Conservation (phyloP, 2,888 invertebrate species). For the Drosophila anceps region DNA sequence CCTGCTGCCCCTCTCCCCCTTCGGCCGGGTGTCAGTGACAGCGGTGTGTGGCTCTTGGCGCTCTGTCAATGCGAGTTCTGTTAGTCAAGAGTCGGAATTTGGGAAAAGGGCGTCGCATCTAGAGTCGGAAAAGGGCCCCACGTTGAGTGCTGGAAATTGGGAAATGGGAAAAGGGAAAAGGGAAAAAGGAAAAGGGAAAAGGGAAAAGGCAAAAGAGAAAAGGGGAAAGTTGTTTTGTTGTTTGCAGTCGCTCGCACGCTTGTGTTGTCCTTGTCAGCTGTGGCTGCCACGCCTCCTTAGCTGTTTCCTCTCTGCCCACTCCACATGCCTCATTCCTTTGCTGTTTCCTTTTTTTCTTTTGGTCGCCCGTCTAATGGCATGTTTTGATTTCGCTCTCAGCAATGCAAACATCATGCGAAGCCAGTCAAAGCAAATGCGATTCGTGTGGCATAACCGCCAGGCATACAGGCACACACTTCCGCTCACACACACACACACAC, state of each 20-base stretch:
- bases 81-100: constrained; percentile 23
- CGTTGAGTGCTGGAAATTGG: not conserved
- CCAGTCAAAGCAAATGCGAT: constrained; percentile 35
- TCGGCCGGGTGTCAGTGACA: constrained; percentile 7
- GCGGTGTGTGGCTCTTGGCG: constrained; percentile 3
- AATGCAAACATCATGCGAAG: constrained; percentile 53
- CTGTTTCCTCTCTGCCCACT: not conserved
- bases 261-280: constrained; percentile 38
- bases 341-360: constrained; percentile 9
- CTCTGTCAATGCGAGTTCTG: constrained; percentile 1
- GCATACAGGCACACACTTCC: constrained; percentile 37
- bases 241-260: constrained; percentile 31
- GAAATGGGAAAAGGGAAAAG: not conserved
- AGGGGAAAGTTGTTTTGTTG: constrained; percentile 30
- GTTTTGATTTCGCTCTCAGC: constrained; percentile 71
- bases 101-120: not conserved
- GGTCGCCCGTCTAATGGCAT: constrained; percentile 64
- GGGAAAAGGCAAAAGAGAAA: too few species aligned
- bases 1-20: not conserved
- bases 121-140: not conserved
- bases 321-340: not conserved
- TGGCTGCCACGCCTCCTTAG: constrained; percentile 26
- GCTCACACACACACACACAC: constrained; percentile 13
- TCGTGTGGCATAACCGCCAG: constrained; percentile 53
- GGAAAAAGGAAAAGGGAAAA: not conserved